Percentiles rank a stretch among this genome's conserved stretches.
These are phyloP conservation scores for Cerastis rubricosa DNA, from an alignment of 2,888 invertebrate genomes.

Conservation along the genomic window DNA sequence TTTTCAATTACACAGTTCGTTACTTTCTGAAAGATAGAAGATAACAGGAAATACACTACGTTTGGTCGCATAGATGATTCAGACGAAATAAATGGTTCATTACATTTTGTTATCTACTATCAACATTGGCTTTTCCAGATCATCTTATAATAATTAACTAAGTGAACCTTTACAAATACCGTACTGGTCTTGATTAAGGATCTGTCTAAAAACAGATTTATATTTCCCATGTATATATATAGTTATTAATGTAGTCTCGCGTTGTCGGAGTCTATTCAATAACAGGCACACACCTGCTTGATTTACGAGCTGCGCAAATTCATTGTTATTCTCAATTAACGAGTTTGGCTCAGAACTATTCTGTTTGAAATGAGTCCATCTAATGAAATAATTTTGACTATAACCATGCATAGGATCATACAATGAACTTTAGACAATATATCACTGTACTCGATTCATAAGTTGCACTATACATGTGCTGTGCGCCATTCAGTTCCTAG, in stretches of 20 bases:
- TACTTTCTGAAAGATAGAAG: conserved; percentile 85
- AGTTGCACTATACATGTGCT: conserved; percentile 47
- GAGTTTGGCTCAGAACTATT: conserved; percentile 79
- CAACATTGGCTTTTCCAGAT: conserved; percentile 7
- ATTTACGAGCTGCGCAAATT: conserved; percentile 86
- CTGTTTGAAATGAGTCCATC: conserved; percentile 41
- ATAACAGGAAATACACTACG: conserved; percentile 80
- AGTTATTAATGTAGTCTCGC: conserved; percentile 81
- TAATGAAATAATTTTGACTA: conserved; percentile 38
- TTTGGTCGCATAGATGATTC: conserved; percentile 52
- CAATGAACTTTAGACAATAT: not conserved
- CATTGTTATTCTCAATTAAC: conserved; percentile 86
- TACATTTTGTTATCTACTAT: conserved; percentile 13
- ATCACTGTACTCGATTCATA: conserved; percentile 34
- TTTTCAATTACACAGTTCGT: conserved; percentile 88
- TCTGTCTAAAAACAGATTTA: conserved; percentile 74
- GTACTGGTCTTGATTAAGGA: conserved; percentile 27
- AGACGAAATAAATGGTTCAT: conserved; percentile 26
- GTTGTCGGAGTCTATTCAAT: conserved; percentile 82
- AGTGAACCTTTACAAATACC: conserved; percentile 8
- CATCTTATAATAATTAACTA: conserved; percentile 21
- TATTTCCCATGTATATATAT: conserved; percentile 68
- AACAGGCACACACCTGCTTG: conserved; percentile 84
- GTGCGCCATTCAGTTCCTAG: conserved; percentile 59
- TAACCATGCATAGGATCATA: conserved; percentile 9